Conservation (phyloP, 2,888 invertebrate genomes). For the Petrolisthes manimaculis region DNA sequence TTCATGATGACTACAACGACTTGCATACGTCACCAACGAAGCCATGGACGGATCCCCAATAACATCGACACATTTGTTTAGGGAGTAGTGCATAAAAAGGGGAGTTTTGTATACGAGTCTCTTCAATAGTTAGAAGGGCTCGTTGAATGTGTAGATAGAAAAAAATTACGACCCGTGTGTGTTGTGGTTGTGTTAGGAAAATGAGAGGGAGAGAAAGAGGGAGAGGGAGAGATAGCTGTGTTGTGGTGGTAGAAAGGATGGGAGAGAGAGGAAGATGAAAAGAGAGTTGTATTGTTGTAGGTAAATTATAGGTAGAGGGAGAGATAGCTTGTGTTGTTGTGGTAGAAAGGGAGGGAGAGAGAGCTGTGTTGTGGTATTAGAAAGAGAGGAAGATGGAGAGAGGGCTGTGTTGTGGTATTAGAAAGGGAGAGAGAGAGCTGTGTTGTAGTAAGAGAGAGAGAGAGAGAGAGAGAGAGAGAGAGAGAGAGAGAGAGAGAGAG, state of each 20-base stretch:
- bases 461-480: neutral
- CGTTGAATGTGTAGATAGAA: neutral
- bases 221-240: neutral
- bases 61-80: too few relatives aligned
- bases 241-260: neutral
- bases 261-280: neutral
- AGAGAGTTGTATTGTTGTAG: neutral
- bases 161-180: neutral
- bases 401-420: too few relatives aligned
- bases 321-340: neutral
- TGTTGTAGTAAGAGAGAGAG: neutral
- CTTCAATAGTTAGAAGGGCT: neutral
- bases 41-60: too few relatives aligned
- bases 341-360: neutral
- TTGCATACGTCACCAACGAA: too few relatives aligned
- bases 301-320: neutral
- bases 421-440: neutral
- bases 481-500: slow-evolving; percentile 1
- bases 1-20: too few relatives aligned
- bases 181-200: neutral
- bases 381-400: neutral
- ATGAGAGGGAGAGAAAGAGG: slow-evolving; percentile 10
- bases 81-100: too few relatives aligned
- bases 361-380: neutral
- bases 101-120: too few relatives aligned